These are phyloP conservation scores for Festucalex cinctus DNA, from an alignment of 2,113 vertebrate species.

Conservation along the genomic window DNA sequence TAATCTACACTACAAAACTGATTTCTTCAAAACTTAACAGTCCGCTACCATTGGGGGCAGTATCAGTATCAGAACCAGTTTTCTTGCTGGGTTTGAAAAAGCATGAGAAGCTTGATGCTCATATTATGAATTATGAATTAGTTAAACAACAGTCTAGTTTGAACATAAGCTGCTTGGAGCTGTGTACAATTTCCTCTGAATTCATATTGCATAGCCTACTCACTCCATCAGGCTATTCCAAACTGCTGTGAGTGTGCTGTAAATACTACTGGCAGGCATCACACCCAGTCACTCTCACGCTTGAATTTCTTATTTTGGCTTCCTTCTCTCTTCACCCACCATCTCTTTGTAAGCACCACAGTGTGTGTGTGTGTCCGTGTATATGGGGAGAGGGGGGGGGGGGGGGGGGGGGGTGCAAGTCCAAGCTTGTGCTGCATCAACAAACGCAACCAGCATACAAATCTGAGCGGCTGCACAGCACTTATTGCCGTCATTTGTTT, in stretches of 20 bases:
- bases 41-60: too few species aligned
- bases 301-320: constrained; percentile 31
- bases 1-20: too few species aligned
- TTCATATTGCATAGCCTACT: background rate
- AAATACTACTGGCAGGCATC: background rate
- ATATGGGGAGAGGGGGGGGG: background rate
- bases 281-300: background rate
- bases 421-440: constrained; percentile 39
- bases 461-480: constrained; percentile 41
- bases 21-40: too few species aligned
- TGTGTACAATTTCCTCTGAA: background rate
- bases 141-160: background rate
- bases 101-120: background rate
- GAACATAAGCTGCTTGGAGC: background rate
- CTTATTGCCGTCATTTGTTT: constrained; percentile 19
- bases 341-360: constrained; percentile 23
- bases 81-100: background rate
- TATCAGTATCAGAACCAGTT: background rate
- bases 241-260: background rate
- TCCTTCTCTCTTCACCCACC: constrained; percentile 29
- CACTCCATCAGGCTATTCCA: background rate
- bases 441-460: constrained; percentile 23
- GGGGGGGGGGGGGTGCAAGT: too few species aligned
- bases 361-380: constrained; percentile 18
- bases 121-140: background rate